Conservation (phyloP, 2,797 vertebrate genomes). For the Picus viridis region DNA sequence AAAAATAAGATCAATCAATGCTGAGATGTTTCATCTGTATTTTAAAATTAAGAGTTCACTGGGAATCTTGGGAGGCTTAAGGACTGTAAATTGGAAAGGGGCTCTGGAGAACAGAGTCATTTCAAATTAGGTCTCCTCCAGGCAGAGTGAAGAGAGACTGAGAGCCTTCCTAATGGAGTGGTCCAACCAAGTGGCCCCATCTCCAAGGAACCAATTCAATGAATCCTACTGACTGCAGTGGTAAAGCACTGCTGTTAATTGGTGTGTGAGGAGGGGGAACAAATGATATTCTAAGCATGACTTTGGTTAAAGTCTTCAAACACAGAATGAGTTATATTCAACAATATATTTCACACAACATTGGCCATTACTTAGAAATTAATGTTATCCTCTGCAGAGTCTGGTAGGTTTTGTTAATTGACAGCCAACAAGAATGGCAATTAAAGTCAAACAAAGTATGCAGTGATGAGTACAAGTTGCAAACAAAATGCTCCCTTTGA, state of each 20-base stretch:
- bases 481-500: constrained; percentile 4
- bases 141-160: not conserved
- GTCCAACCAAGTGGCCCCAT: not conserved
- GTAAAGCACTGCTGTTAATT: not conserved
- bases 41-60: not conserved
- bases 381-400: not conserved
- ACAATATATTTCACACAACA: not conserved
- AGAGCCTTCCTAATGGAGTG: not conserved
- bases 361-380: not conserved
- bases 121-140: not conserved
- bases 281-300: not conserved
- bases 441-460: constrained; percentile 25
- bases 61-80: not conserved
- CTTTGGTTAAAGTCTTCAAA: constrained; percentile 26
- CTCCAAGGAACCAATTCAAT: not conserved
- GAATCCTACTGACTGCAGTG: not conserved
- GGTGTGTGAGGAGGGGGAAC: not conserved
- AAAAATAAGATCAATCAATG: rapidly evolving
- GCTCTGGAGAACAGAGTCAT: not conserved
- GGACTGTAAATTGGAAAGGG: not conserved
- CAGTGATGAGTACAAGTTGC: not conserved
- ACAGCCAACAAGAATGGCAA: constrained; percentile 38
- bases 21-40: not conserved
- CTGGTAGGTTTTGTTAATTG: constrained; percentile 14
- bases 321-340: not conserved